phyloP scores from a whole-genome alignment of 1,140 invertebrate genomes.

The Drosophila arizonae region DNA sequence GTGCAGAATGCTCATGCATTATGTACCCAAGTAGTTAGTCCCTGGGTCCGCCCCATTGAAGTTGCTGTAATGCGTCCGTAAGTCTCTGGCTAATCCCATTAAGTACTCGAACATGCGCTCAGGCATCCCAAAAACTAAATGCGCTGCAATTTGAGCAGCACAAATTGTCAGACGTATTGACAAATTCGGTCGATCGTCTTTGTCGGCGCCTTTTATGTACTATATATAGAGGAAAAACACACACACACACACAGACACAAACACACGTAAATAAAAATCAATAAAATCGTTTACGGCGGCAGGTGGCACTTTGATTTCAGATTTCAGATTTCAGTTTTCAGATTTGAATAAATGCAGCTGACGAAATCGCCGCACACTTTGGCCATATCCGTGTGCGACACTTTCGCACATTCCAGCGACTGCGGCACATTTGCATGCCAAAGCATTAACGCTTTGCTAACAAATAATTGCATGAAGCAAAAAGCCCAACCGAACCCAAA shows the following conservation, averaged over 20 bases:
- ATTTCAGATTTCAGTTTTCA: not conserved
- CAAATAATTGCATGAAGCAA: constrained; percentile 66
- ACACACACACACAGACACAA: too few relatives aligned
- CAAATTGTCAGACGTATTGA: constrained; percentile 11
- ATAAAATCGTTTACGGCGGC: constrained; percentile 41
- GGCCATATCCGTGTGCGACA: constrained; percentile 25
- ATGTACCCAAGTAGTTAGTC: constrained; percentile 22
- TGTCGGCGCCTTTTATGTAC: constrained; percentile 48
- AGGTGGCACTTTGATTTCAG: constrained; percentile 49
- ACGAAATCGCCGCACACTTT: constrained; percentile 40
- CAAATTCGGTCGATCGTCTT: constrained; percentile 28
- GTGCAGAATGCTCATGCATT: constrained; percentile 48
- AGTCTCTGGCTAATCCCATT: constrained; percentile 71
- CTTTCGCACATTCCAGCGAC: constrained; percentile 60
- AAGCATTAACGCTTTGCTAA: constrained; percentile 72
- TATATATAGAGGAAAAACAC: not conserved
- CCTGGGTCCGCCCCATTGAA: not conserved
- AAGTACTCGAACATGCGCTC: constrained; percentile 24
- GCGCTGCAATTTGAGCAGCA: constrained; percentile 55
- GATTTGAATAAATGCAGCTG: constrained; percentile 28
- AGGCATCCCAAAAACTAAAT: constrained; percentile 48
- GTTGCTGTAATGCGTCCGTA: constrained; percentile 66
- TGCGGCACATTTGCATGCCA: constrained; percentile 70
- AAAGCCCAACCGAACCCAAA: constrained; percentile 34
- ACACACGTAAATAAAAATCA: constrained; percentile 11